A percentile compares a stretch with the other conserved stretches of the same genome.
Evolutionary conservation across 2,888 invertebrate species (phyloP).

Genomic region (Adelphocoris suturalis): DNA sequence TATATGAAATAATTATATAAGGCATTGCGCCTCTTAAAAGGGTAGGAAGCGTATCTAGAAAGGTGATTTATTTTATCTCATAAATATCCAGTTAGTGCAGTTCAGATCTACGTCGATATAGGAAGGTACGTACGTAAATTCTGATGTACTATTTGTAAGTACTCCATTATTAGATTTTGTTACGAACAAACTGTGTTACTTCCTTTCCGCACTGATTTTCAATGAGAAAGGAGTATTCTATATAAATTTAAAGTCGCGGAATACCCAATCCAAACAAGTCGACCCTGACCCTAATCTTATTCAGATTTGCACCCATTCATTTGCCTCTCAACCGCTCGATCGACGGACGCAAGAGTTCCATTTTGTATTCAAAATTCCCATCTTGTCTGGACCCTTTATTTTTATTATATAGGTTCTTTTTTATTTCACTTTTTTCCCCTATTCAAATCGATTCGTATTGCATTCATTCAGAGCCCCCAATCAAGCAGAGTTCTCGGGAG

Average conservation of each 20-base stretch:
- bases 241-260: neutral
- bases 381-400: slow-evolving; percentile 29
- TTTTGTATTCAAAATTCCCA: slow-evolving; percentile 54
- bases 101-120: no score
- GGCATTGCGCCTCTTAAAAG: no score
- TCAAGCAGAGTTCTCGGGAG: slow-evolving; percentile 10
- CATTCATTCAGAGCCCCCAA: slow-evolving; percentile 35
- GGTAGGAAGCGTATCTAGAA: no score
- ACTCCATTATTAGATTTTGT: no score
- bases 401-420: slow-evolving; percentile 40
- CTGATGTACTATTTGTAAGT: no score
- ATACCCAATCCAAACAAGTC: slow-evolving; percentile 17
- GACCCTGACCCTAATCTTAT: slow-evolving; percentile 43
- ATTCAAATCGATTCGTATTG: slow-evolving; percentile 40
- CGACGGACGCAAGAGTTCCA: neutral
- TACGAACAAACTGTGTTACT: no score
- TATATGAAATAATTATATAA: no score
- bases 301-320: slow-evolving; percentile 47
- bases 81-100: no score
- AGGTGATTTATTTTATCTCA: no score
- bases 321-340: neutral
- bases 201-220: no score
- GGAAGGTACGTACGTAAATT: no score
- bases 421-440: slow-evolving; percentile 2
- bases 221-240: no score